These are phyloP conservation scores for Lasiommata megera DNA, from an alignment of 2,888 invertebrate species.

Conservation along the genomic window DNA sequence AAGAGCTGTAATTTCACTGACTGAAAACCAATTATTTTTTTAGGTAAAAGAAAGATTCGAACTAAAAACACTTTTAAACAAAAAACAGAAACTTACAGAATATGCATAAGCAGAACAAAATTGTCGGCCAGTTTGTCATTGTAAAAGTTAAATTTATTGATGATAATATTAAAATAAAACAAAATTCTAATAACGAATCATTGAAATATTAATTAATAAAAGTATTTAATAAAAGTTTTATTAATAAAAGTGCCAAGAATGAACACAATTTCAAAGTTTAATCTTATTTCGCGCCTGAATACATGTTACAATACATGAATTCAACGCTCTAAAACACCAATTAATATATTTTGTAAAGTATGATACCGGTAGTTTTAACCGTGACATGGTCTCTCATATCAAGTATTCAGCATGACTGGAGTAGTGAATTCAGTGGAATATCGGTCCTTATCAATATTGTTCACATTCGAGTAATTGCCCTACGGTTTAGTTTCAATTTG, in stretches of 20 bases:
- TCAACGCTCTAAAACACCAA: neutral
- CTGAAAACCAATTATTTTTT: constrained; percentile 12
- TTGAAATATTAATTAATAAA: no score
- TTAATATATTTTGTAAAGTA: neutral
- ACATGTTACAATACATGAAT: no score
- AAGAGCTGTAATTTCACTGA: constrained; percentile 2
- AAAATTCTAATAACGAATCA: neutral
- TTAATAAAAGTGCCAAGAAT: no score
- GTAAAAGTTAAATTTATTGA: neutral
- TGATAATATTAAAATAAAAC: neutral
- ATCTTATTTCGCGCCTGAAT: no score
- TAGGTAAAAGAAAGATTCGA: neutral
- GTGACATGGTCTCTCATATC: neutral
- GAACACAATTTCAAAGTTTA: no score
- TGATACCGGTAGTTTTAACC: neutral
- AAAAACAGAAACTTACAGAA: constrained; percentile 1
- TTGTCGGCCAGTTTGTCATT: neutral
- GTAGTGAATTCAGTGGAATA: neutral
- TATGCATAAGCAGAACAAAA: neutral
- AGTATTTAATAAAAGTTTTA: no score
- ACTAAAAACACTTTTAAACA: neutral
- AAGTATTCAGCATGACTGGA: neutral
- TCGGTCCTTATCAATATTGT: neutral
- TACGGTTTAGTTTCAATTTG: no score
- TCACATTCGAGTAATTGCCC: neutral